phyloP scores from a whole-genome alignment of 2,888 invertebrate species.

The Reticulitermes lucifugus region DNA sequence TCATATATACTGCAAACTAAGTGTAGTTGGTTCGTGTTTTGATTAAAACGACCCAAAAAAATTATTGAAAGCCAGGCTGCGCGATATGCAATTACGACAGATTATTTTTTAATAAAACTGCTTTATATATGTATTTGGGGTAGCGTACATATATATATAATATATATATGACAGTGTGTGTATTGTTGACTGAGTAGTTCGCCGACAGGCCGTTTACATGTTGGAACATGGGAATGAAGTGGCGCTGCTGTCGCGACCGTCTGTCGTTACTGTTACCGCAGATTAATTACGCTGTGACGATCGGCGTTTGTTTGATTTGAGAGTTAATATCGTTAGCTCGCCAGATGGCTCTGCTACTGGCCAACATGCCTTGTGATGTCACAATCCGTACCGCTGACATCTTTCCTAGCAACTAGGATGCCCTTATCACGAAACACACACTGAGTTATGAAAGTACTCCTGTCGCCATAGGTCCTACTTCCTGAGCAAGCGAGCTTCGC shows the following conservation, averaged over 20 bases:
- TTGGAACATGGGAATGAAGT: conserved; percentile 40
- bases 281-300: conserved; percentile 44
- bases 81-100: conserved; percentile 31
- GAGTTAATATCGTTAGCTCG: conserved; percentile 44
- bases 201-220: conserved; percentile 10
- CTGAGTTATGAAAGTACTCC: not conserved
- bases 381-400: not conserved
- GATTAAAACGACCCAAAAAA: conserved; percentile 27
- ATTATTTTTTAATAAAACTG: conserved; percentile 42
- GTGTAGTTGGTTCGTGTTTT: conserved; percentile 2
- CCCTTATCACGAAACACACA: conserved; percentile 8
- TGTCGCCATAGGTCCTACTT: too few relatives aligned
- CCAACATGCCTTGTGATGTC: conserved; percentile 8
- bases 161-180: not conserved
- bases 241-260: conserved; percentile 40
- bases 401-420: not conserved
- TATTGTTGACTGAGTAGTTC: conserved; percentile 42
- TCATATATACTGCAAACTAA: conserved; percentile 8
- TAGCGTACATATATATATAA: not conserved
- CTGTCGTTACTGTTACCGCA: conserved; percentile 41
- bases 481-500: too few relatives aligned
- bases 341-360: conserved; percentile 42
- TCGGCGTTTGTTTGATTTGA: conserved; percentile 47
- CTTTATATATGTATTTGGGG: conserved; percentile 13
- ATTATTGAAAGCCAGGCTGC: not conserved